Base-by-base conservation (phyloP, 92 coral and sea anemone species). In the Bergia puertoricense region DNA sequence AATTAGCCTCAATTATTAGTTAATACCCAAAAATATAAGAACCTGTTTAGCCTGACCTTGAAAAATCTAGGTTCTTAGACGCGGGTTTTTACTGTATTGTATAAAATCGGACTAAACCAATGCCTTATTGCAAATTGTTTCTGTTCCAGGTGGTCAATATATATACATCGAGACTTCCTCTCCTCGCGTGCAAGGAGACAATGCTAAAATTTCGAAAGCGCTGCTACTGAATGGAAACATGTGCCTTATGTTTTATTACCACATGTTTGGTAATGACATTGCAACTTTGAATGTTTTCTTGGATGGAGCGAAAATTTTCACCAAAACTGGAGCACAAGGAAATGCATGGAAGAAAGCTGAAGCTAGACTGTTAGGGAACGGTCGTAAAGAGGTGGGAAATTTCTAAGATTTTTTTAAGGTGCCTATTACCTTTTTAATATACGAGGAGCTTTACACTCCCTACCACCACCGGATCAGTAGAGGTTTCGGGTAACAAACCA, bases 151-250 rank as follows among this genome's bases (percentile, higher is more conserved):
- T 54, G 59, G 79, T 41, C 46, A 75, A 39, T 75, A 75, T n/a
- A 41, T 75, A 38, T 75, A 75, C 79, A 75, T 75, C 36, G 79
- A 75, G 50, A 77, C 81, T 8, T 77, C 81, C 39, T 18, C 56
- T 4, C 81, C 81, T 2, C 81, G 81, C 46, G 3, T 0, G 6
- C 9, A 9, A 0, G 23, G 30, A 0, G 56, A 77, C 36, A 42
- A 42, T 0, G 81, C 81, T 43, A 77, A 44, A 38, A 15, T 77
- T 4, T 42, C 54, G 23, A 77, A 41, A 39, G 0, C 8, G 6
- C 22, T 77, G 6, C n/a, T 2, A 38, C 15, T 77, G 56, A 44
- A 77, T 43, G 81, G 81, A 77, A 77, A 77, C 56, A 77, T 6
- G 57, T 77, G 81, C 23, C 57, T 77, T 23, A 43, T 18, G 46